A percentile compares a stretch with the other conserved stretches of the same genome.
Evolutionary conservation across 2,888 invertebrate genomes (phyloP).

Genomic region (Hyposoter didymator): DNA sequence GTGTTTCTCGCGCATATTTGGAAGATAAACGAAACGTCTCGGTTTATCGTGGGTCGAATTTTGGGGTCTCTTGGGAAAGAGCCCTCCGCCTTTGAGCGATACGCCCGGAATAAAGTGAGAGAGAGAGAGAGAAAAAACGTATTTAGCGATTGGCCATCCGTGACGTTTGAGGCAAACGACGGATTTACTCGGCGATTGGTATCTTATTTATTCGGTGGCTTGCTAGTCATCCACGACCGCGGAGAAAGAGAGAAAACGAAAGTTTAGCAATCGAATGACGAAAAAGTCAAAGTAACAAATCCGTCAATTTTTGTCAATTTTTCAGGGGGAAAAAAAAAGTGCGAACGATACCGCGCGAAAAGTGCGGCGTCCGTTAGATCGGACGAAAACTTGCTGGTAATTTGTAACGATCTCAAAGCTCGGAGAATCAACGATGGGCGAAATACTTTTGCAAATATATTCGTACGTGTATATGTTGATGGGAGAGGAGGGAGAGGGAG

Average conservation of each 20-base stretch:
- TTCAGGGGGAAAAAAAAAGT: too few species aligned
- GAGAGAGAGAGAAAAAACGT: conserved; percentile 22
- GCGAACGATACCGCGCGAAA: too few species aligned
- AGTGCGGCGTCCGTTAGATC: too few species aligned
- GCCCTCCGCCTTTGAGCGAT: conserved; percentile 61
- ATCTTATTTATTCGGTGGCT: too few species aligned
- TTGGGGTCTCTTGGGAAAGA: conserved; percentile 51
- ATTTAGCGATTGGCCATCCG: conserved; percentile 17
- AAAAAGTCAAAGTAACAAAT: too few species aligned
- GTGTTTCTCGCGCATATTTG: neutral
- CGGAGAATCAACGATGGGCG: conserved; percentile 8
- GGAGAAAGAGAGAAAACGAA: neutral
- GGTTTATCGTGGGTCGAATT: conserved; percentile 67
- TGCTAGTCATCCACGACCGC: too few species aligned
- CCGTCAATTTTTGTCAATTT: too few species aligned
- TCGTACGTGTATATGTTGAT: neutral
- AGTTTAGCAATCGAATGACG: too few species aligned
- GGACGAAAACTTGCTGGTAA: conserved; percentile 31
- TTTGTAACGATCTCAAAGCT: conserved; percentile 31
- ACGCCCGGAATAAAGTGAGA: conserved; percentile 47
- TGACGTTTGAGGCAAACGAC: conserved; percentile 45
- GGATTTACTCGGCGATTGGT: conserved; percentile 31
- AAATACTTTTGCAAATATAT: conserved; percentile 56
- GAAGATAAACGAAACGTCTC: conserved; percentile 37
- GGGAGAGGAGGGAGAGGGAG: conserved; percentile 28